phyloP scores from a whole-genome alignment of 1,140 invertebrate genomes.

The Fopius arisanus region DNA sequence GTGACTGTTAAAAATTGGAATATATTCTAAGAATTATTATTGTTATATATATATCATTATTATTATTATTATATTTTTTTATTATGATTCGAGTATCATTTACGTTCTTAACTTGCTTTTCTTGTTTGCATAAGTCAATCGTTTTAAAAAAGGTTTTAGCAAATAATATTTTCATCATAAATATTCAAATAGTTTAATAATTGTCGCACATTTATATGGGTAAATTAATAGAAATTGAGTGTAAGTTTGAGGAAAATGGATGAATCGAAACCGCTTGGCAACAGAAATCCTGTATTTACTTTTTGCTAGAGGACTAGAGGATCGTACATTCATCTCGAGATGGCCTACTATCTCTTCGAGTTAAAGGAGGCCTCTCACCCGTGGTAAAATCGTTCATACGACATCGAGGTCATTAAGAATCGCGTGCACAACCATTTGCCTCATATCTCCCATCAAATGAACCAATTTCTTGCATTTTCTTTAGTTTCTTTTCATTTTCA shows the following conservation, averaged over 20 bases:
- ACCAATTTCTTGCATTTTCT: background rate
- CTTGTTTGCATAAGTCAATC: too few species aligned
- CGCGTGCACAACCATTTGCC: slow-evolving; percentile 32
- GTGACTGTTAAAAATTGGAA: too few species aligned
- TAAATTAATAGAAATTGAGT: background rate
- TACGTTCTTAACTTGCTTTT: too few species aligned
- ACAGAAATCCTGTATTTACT: background rate
- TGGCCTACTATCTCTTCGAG: slow-evolving; percentile 60
- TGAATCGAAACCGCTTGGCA: slow-evolving; percentile 4
- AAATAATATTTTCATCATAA: too few species aligned
- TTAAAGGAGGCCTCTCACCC: slow-evolving; percentile 57
- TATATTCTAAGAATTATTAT: too few species aligned
- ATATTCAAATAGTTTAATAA: too few species aligned
- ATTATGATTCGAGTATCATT: too few species aligned
- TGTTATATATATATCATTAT: too few species aligned
- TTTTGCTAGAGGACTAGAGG: background rate
- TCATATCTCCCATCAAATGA: background rate
- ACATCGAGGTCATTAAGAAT: slow-evolving; percentile 61
- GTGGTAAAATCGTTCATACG: slow-evolving; percentile 55
- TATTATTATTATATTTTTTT: too few species aligned
- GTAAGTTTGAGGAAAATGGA: background rate
- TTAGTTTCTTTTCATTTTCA: background rate
- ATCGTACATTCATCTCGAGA: slow-evolving; percentile 25
- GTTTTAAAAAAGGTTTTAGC: too few species aligned
- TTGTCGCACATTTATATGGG: background rate